phyloP scores from a whole-genome alignment of 2,888 invertebrate species.

The Carcina quercana region DNA sequence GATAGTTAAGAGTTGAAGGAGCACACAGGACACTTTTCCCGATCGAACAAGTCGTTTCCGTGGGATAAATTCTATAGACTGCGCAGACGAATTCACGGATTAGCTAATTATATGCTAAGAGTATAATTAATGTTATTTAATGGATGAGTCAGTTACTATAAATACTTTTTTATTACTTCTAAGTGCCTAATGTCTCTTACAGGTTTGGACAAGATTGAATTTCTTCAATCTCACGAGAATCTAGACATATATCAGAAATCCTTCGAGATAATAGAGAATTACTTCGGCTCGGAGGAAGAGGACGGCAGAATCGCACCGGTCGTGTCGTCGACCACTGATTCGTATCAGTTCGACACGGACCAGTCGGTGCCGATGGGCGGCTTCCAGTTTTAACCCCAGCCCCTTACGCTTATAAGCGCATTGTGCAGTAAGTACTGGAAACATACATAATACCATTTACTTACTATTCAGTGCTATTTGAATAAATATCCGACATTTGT shows the following conservation, averaged over 20 bases:
- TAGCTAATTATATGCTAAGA: too few relatives aligned
- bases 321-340: constrained; percentile 82
- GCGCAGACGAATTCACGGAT: too few relatives aligned
- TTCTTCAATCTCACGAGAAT: constrained; percentile 97
- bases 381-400: constrained; percentile 81
- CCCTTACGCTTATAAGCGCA: constrained; percentile 23
- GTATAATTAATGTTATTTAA: too few relatives aligned
- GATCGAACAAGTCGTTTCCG: too few relatives aligned
- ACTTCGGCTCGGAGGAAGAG: constrained; percentile 95
- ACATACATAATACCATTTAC: too few relatives aligned
- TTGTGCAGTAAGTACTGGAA: constrained; percentile 35
- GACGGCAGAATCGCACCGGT: constrained; percentile 86
- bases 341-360: constrained; percentile 83
- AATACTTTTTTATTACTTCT: too few relatives aligned
- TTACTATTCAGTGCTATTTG: too few relatives aligned
- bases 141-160: too few relatives aligned
- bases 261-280: constrained; percentile 96
- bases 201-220: constrained; percentile 99
- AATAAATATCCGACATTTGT: too few relatives aligned
- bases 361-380: constrained; percentile 85
- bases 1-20: too few relatives aligned
- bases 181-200: constrained; percentile 35
- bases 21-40: too few relatives aligned
- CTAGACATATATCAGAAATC: constrained; percentile 98
- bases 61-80: too few relatives aligned